These are phyloP conservation scores for Andrena cerasifolii DNA, from an alignment of 1,140 invertebrate genomes.

Conservation along the genomic window DNA sequence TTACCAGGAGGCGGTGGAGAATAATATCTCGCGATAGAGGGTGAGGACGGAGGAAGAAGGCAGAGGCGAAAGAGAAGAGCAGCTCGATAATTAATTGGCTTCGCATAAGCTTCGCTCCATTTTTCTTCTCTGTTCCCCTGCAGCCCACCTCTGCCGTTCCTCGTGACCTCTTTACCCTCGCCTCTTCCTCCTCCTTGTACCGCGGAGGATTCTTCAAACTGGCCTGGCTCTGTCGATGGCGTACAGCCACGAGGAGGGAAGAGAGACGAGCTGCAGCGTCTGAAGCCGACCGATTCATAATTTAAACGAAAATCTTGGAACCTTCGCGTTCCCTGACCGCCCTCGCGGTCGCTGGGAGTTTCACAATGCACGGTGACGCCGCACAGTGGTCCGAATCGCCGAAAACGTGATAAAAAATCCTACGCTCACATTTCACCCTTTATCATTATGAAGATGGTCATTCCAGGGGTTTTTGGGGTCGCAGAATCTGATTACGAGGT, in stretches of 20 bases:
- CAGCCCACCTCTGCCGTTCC: background rate
- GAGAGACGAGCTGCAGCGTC: slow-evolving; percentile 5
- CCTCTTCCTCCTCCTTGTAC: slow-evolving; percentile 24
- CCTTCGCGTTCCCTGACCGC: slow-evolving; percentile 38
- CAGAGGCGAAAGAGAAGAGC: slow-evolving; percentile 15
- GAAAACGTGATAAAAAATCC: no score
- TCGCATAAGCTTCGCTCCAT: slow-evolving; percentile 63
- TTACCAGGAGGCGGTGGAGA: slow-evolving; percentile 41
- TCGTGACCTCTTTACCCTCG: background rate
- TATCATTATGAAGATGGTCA: no score
- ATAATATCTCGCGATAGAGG: slow-evolving; percentile 51
- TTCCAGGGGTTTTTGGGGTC: no score
- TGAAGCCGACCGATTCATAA: slow-evolving; percentile 42
- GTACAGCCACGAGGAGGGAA: background rate
- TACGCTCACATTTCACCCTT: no score
- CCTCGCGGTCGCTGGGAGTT: slow-evolving; percentile 40
- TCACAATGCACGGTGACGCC: slow-evolving; percentile 43
- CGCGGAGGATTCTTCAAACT: slow-evolving; percentile 44
- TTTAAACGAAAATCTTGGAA: slow-evolving; percentile 64
- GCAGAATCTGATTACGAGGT: no score
- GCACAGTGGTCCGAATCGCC: no score
- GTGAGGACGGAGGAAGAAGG: background rate
- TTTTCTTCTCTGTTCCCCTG: slow-evolving; percentile 54
- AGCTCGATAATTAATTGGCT: slow-evolving; percentile 68
- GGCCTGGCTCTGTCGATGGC: slow-evolving; percentile 29